These are phyloP conservation scores for Pteropus rufus DNA, from an alignment of 2,797 vertebrate species.

Conservation along the genomic window DNA sequence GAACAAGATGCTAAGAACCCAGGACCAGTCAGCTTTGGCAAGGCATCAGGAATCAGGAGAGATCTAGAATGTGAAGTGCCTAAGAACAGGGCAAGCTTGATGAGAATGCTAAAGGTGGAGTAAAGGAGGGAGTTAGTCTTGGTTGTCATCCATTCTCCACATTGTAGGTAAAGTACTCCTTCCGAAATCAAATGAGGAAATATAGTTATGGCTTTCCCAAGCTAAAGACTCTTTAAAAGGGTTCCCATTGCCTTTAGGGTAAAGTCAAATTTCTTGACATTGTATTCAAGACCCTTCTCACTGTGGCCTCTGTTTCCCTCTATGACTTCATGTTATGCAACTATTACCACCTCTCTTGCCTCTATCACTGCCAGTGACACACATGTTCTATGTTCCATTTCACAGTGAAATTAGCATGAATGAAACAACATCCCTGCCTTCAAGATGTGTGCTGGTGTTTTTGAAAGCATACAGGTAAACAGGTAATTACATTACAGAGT, in stretches of 20 bases:
- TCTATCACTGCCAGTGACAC: no score
- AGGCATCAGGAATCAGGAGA: background rate
- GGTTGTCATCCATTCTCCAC: background rate
- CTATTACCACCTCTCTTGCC: background rate
- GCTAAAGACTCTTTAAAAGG: background rate
- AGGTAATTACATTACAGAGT: background rate
- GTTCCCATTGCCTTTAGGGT: background rate
- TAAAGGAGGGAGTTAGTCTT: background rate
- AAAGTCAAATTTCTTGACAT: background rate
- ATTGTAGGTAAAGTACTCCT: background rate
- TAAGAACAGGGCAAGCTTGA: background rate
- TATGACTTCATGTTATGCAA: rapidly evolving
- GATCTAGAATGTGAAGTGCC: background rate
- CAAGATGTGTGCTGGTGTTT: rapidly evolving
- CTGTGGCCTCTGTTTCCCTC: background rate
- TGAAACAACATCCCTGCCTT: background rate
- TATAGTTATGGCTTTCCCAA: background rate
- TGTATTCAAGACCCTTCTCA: background rate
- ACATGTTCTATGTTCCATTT: background rate
- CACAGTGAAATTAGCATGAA: background rate
- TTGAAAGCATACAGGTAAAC: background rate
- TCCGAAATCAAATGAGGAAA: background rate
- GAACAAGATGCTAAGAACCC: background rate
- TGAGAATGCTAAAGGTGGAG: no score
- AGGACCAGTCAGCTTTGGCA: background rate